These are phyloP conservation scores for Vanessa tameamea DNA, from an alignment of 1,140 invertebrate species.

Conservation along the genomic window DNA sequence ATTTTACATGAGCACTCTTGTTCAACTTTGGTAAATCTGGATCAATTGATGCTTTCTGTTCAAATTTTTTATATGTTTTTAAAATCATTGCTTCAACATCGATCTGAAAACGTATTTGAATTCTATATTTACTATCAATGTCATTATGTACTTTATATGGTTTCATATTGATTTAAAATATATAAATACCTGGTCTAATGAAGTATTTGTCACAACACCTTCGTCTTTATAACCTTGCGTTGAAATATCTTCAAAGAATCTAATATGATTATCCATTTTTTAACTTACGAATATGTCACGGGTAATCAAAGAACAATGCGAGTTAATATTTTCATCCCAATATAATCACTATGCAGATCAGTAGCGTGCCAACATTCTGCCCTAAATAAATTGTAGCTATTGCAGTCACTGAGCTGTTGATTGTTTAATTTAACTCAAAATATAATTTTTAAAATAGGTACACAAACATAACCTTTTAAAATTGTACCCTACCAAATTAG, in stretches of 20 bases:
- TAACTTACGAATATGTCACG: neutral
- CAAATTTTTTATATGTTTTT: slow-evolving; percentile 84
- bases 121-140: neutral
- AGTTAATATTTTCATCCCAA: slow-evolving; percentile 19
- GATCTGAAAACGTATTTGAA: slow-evolving; percentile 77
- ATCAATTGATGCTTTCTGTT: slow-evolving; percentile 80
- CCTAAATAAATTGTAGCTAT: slow-evolving; percentile 30
- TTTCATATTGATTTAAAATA: neutral
- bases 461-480: slow-evolving; percentile 19
- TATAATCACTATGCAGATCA: slow-evolving; percentile 17
- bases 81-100: slow-evolving; percentile 85
- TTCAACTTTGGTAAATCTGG: slow-evolving; percentile 84
- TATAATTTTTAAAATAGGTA: slow-evolving; percentile 6
- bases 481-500: neutral
- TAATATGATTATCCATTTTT: slow-evolving; percentile 63
- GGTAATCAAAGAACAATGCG: neutral
- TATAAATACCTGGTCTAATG: slow-evolving; percentile 81
- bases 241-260: slow-evolving; percentile 60
- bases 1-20: slow-evolving; percentile 84
- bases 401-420: slow-evolving; percentile 26
- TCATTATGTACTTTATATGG: slow-evolving; percentile 2
- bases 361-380: slow-evolving; percentile 31
- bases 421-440: neutral
- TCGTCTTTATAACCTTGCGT: slow-evolving; percentile 72
- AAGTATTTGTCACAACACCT: slow-evolving; percentile 77